These are phyloP conservation scores for Rhinella marina DNA, from an alignment of 2,797 vertebrate species.

Conservation along the genomic window DNA sequence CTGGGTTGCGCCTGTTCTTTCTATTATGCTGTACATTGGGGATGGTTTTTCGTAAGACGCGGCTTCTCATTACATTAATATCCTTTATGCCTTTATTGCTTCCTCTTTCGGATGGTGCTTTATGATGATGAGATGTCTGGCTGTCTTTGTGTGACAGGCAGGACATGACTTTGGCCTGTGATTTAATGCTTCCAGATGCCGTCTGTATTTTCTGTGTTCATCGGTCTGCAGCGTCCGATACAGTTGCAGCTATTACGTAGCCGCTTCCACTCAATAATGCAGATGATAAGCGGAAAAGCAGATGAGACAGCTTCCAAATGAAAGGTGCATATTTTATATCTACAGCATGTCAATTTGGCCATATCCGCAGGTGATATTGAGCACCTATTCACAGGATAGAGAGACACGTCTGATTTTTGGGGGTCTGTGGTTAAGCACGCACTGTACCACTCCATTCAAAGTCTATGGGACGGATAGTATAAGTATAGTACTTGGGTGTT, in stretches of 20 bases:
- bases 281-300: not conserved
- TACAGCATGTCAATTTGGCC: too few species aligned
- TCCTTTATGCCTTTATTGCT: slow-evolving; percentile 58
- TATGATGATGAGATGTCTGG: slow-evolving; percentile 63
- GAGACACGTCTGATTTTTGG: too few species aligned
- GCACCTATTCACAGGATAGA: too few species aligned
- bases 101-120: slow-evolving; percentile 53
- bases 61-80: slow-evolving; percentile 56
- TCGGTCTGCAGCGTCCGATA: slow-evolving; percentile 3
- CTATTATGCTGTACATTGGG: slow-evolving; percentile 31
- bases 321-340: too few species aligned
- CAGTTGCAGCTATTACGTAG: slow-evolving; percentile 6
- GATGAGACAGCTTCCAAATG: too few species aligned
- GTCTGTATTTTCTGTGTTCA: slow-evolving; percentile 10
- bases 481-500: too few species aligned
- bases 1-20: slow-evolving; percentile 33
- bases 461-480: too few species aligned
- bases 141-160: slow-evolving; percentile 24
- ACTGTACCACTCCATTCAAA: too few species aligned
- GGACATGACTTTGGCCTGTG: slow-evolving; percentile 23
- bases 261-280: not conserved
- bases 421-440: too few species aligned
- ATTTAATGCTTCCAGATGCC: slow-evolving; percentile 38
- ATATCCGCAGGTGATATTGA: too few species aligned
- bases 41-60: slow-evolving; percentile 32